Evolutionary conservation across 2,797 vertebrate genomes (phyloP), one percentile per base, ranked within the genome.

Genomic region (Bucorvus abyssinicus): DNA sequence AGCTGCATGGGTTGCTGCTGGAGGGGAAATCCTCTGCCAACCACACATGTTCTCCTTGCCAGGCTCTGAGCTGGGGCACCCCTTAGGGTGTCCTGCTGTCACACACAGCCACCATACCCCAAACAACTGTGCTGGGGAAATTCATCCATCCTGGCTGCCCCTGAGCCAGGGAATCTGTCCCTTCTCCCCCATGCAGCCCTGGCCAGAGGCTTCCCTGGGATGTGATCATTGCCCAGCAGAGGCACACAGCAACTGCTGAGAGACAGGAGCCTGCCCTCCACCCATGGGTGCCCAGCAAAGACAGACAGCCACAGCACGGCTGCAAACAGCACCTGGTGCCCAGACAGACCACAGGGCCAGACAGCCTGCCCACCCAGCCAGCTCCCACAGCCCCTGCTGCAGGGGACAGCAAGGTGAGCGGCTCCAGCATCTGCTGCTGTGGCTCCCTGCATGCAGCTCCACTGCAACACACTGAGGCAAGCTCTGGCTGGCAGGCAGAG

Each of bases 281-380:
- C n/a, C 67, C 75, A 4, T 5, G 29, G 70, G 57, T 4, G 3
- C 59, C 63, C 78, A 40, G 81, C 21, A 24, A 70, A 42, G 84
- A 26, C 69, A 29, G 6, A 0, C 36, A 3, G 59, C 32, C 84
- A 36, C 52, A 40, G 38, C 38, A 16, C 6, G 13, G 68, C 42
- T 68, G 32, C 70, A 69, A 11, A 56, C 55, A 76, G 56, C 55
- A 44, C 59, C 70, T 15, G 12, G 53, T 3, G 0, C 34, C 8
- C 5, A 12, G 42, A 29, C 34, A 57, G 60, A 14, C 4, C 36
- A 2, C 0, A 0, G 36, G 38, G 36, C 22, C 0, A 1, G 21
- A 14, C 32, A 50, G 21, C 77, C n/a, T 1, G 0, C 20, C n/a
- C 47, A 49, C 78, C 40, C 67, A 49, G 20, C 14, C 53, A 56